phyloP scores from a whole-genome alignment of 2,113 vertebrate genomes.

The Oncorhynchus keta region DNA sequence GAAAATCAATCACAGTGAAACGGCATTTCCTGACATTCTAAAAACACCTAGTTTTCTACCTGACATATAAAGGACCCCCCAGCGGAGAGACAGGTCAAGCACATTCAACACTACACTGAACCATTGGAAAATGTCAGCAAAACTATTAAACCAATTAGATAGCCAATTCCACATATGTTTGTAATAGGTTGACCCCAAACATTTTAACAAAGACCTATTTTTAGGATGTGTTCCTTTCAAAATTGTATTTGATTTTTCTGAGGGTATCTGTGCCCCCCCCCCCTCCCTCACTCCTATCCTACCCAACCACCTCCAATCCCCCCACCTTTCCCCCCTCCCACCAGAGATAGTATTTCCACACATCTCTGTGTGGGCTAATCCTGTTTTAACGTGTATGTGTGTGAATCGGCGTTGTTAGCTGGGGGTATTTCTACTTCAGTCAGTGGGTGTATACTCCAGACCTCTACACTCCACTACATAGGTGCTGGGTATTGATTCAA shows the following conservation, averaged over 20 bases:
- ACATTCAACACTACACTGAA: constrained; percentile 40
- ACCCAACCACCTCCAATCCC: no score
- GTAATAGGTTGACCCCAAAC: constrained; percentile 20
- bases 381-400: not conserved
- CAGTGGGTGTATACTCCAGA: not conserved
- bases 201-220: no score
- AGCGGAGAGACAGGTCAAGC: not conserved
- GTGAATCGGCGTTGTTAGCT: not conserved
- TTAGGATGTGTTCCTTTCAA: no score
- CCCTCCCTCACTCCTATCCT: no score
- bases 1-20: constrained; percentile 58
- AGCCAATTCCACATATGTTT: not conserved
- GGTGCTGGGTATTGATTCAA: constrained; percentile 26
- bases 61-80: not conserved
- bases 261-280: no score
- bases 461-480: not conserved
- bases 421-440: no score
- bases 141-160: constrained; percentile 1
- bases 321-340: no score
- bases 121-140: constrained; percentile 28
- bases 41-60: not conserved
- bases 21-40: constrained; percentile 32
- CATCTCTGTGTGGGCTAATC: not conserved
- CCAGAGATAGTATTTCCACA: no score
- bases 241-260: no score